These are phyloP conservation scores for Lutraria rhynchaena DNA, from an alignment of 1,140 invertebrate species.

Conservation along the genomic window DNA sequence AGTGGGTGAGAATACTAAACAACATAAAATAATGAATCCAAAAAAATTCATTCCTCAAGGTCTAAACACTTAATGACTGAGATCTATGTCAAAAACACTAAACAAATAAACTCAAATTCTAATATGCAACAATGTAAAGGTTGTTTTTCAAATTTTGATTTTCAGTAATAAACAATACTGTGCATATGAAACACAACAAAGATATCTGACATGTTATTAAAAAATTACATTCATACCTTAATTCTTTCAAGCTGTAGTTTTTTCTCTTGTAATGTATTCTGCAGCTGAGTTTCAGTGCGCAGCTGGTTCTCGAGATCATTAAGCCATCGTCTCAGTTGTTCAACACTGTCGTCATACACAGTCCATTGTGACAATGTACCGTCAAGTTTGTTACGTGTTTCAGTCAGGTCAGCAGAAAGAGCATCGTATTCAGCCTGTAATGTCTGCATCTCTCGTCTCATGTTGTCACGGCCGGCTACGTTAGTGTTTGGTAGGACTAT, in stretches of 20 bases:
- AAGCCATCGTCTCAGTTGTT: slow-evolving; percentile 95
- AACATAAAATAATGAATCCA: no score
- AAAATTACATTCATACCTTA: no score
- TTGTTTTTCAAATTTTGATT: no score
- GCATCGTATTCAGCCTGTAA: slow-evolving; percentile 95
- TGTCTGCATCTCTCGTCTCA: slow-evolving; percentile 91
- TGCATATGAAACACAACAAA: no score
- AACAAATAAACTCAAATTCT: no score
- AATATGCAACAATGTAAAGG: no score
- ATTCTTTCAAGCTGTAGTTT: slow-evolving; percentile 96
- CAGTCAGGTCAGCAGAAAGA: slow-evolving; percentile 93
- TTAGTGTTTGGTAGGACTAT: slow-evolving; percentile 96
- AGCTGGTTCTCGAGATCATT: slow-evolving; percentile 94
- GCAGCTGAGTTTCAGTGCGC: slow-evolving; percentile 94
- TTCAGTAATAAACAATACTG: no score
- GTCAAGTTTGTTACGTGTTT: slow-evolving; percentile 94
- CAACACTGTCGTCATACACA: slow-evolving; percentile 82
- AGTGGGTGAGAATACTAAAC: no score
- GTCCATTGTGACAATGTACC: slow-evolving; percentile 85
- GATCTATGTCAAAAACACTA: no score
- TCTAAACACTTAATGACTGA: no score
- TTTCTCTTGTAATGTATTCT: slow-evolving; percentile 96
- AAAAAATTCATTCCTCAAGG: no score
- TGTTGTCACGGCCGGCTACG: slow-evolving; percentile 91
- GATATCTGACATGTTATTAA: no score